Conservation (phyloP, 2,888 invertebrate species). For the Epirrhoe alternata region DNA sequence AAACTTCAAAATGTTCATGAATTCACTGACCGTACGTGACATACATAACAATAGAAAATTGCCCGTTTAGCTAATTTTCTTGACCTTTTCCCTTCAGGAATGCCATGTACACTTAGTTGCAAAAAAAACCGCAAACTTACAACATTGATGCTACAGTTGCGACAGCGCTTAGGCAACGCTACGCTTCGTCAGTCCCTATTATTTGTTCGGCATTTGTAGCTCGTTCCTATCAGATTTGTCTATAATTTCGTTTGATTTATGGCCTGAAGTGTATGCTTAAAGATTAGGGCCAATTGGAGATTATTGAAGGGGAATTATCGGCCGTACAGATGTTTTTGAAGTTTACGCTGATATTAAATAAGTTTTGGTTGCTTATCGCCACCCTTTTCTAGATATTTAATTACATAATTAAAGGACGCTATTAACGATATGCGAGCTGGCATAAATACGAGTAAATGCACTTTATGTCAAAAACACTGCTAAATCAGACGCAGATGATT, state of each 20-base stretch:
- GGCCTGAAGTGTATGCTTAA: constrained; percentile 10
- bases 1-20: too few species aligned
- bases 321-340: neutral
- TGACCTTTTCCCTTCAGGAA: constrained; percentile 14
- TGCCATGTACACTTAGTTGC: constrained; percentile 23
- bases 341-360: neutral
- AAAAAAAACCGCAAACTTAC: constrained; percentile 35
- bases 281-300: constrained; percentile 13
- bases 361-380: too few species aligned
- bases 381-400: too few species aligned
- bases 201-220: constrained; percentile 30
- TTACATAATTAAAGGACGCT: too few species aligned
- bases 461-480: too few species aligned
- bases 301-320: neutral
- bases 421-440: too few species aligned
- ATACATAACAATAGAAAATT: neutral
- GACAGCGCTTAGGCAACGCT: constrained; percentile 38
- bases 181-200: constrained; percentile 32
- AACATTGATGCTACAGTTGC: constrained; percentile 37
- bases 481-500: too few species aligned
- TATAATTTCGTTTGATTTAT: constrained; percentile 30
- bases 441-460: too few species aligned
- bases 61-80: neutral
- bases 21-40: too few species aligned
- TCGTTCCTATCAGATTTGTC: constrained; percentile 32